Evolutionary conservation across 2,888 invertebrate genomes (phyloP), one percentile per base, ranked within the genome.

Genomic region (Agonopterix alstromeriana): DNA sequence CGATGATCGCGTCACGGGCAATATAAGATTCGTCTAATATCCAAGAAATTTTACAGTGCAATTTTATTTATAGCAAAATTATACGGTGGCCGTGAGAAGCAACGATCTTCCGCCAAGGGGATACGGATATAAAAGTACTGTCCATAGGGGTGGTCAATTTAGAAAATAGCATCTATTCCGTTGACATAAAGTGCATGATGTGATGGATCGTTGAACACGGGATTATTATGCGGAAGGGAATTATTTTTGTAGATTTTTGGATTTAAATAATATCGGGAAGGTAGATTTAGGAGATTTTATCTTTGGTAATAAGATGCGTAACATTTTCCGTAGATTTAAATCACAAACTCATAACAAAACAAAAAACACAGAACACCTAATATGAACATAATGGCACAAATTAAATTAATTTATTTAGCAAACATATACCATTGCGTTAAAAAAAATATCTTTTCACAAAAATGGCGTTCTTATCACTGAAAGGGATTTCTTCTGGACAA

Each of bases 1-100:
- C 27, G 5, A 27, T 3, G 5, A 27, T 3, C 27, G 27, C 27
- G 27, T 27, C 27, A 27, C 27, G 27, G 27, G 27, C 27, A 27
- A 27, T 27, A 27, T 27, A 27, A 27, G 27, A 27, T 1, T 27
- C 27, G 5, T 5, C 27, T 50, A 55, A 50, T 48, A 53, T 77
- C 77, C 73, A 70, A 77, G 78, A 70, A 76, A 77, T 80, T 85
- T 82, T 81, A 78, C 79, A 81, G 70, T 72, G 72, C 73, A 79
- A 79, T 83, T 81, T 84, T 86, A 84, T 87, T 86, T 86, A 85
- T 86, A 75, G 81, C 70, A 35, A 70, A 79, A 84, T 86, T 87
- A 86, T 83, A 79, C 85, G 72, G 71, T 54, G 61, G 65, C 68
- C 83, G 82, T 84, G 86, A 81, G 85, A 84, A 81, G 65, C 57